Percentiles rank a stretch among this genome's conserved stretches.
These are phyloP conservation scores for Psilanteris sp. DNA, from an alignment of 1,140 invertebrate genomes.

Conservation along the genomic window DNA sequence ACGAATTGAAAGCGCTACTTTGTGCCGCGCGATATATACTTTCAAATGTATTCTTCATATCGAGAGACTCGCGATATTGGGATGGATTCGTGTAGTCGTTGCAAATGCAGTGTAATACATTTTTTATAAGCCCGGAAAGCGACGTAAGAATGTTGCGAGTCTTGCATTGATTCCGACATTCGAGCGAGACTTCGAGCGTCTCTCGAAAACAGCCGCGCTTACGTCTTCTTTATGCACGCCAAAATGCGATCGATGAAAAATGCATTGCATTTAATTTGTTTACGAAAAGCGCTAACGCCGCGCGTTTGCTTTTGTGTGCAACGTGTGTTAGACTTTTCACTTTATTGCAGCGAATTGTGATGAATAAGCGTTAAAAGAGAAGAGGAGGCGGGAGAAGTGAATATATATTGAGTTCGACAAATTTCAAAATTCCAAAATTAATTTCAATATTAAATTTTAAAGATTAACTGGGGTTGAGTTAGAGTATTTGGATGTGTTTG, in stretches of 20 bases:
- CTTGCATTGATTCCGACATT: conserved; percentile 27
- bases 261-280: conserved; percentile 21
- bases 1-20: conserved; percentile 26
- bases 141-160: conserved; percentile 44
- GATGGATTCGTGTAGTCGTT: conserved; percentile 37
- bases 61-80: conserved; percentile 15
- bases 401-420: too few relatives aligned
- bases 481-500: too few relatives aligned
- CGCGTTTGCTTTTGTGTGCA: neutral
- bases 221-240: conserved; percentile 4
- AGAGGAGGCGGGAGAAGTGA: too few relatives aligned
- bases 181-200: conserved; percentile 14
- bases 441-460: too few relatives aligned
- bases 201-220: neutral
- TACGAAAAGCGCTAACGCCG: neutral
- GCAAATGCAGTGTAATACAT: conserved; percentile 45
- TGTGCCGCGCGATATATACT: conserved; percentile 17
- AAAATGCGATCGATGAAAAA: conserved; percentile 21
- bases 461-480: too few relatives aligned
- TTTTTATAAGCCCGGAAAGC: conserved; percentile 43
- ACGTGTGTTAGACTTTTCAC: too few relatives aligned
- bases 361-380: too few relatives aligned
- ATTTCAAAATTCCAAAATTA: too few relatives aligned
- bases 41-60: conserved; percentile 51
- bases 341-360: too few relatives aligned